phyloP scores from a whole-genome alignment of 2,113 vertebrate species.

The Cacatua alba region DNA sequence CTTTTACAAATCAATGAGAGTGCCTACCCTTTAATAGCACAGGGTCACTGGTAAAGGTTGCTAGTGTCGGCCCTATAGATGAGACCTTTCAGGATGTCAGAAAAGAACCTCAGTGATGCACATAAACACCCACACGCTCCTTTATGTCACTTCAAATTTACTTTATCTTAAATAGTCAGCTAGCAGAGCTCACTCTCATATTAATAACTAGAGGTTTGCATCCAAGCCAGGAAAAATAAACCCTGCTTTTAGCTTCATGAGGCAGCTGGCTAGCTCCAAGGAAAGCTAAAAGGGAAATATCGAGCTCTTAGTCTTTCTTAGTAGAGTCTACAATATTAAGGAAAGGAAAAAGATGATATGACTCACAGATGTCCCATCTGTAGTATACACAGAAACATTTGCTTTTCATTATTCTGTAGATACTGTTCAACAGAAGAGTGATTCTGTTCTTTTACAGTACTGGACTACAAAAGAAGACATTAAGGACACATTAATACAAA shows the following conservation, averaged over 20 bases:
- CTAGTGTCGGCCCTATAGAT: constrained; percentile 55
- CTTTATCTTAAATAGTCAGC: constrained; percentile 81
- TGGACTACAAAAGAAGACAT: background rate
- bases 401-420: background rate
- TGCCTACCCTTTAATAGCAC: constrained; percentile 62
- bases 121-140: constrained; percentile 74
- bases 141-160: constrained; percentile 79
- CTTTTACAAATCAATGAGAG: constrained; percentile 77
- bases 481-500: background rate
- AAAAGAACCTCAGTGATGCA: constrained; percentile 69
- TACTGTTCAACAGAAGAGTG: background rate
- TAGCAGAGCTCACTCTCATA: constrained; percentile 70
- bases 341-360: background rate
- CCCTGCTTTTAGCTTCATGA: constrained; percentile 66
- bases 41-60: constrained; percentile 65
- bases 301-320: constrained; percentile 24
- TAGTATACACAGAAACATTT: background rate
- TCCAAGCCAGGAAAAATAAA: constrained; percentile 78
- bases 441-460: background rate
- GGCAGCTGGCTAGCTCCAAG: constrained; percentile 64
- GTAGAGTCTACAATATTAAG: background rate
- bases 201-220: constrained; percentile 77
- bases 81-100: constrained; percentile 75
- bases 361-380: background rate
- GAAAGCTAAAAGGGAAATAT: constrained; percentile 48